Conservation (phyloP, 2,113 vertebrate genomes). For the Heterotilapia buettikoferi region DNA sequence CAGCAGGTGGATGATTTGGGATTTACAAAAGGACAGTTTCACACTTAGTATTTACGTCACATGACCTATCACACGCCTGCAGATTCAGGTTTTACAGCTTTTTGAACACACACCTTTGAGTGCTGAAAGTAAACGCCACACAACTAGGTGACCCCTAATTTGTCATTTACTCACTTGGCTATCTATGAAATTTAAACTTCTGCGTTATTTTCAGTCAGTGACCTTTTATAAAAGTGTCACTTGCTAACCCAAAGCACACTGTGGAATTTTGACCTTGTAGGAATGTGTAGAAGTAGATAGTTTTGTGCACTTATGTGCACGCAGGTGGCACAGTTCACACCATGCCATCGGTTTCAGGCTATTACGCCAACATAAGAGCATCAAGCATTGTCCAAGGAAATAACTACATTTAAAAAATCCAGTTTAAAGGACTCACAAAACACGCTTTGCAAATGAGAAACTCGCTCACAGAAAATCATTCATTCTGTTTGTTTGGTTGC, state of each 20-base stretch:
- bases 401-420: background rate
- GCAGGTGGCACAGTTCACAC: background rate
- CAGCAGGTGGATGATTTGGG: background rate
- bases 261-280: background rate
- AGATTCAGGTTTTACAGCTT: background rate
- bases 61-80: background rate
- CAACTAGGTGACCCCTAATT: background rate
- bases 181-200: background rate
- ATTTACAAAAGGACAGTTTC: background rate
- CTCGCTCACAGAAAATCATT: background rate
- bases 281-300: background rate
- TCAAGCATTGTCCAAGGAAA: background rate
- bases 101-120: background rate
- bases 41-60: background rate
- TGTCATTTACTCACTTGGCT: background rate
- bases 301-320: background rate
- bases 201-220: background rate
- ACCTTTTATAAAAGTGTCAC: background rate
- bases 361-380: background rate
- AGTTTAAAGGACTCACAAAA: background rate
- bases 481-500: background rate
- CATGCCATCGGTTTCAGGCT: background rate
- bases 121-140: background rate
- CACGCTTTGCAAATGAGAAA: accelerated
- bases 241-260: background rate